phyloP scores from a whole-genome alignment of 2,888 invertebrate genomes.

The Dolichopus griseipennis region DNA sequence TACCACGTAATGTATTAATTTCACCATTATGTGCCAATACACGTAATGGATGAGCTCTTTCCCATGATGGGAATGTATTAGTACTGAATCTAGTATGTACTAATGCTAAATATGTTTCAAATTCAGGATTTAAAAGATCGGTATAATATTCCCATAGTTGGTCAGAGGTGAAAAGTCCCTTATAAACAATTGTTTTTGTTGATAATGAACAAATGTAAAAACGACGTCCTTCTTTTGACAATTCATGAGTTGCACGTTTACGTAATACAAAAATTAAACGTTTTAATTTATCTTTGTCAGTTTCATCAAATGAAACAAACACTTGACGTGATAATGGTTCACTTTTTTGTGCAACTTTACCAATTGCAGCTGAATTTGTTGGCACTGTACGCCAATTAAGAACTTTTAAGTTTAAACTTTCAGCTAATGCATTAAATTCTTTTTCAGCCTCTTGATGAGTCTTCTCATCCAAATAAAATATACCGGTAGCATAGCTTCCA shows the following conservation, averaged over 20 bases:
- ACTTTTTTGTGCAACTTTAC: constrained; percentile 82
- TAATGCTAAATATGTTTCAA: constrained; percentile 88
- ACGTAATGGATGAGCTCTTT: constrained; percentile 93
- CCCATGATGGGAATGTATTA: constrained; percentile 99
- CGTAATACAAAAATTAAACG: constrained; percentile 82
- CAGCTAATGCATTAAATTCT: constrained; percentile 71
- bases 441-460: constrained; percentile 71
- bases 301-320: constrained; percentile 58
- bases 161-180: constrained; percentile 92
- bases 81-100: constrained; percentile 99
- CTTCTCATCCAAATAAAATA: constrained; percentile 82
- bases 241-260: constrained; percentile 83
- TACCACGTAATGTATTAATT: constrained; percentile 97
- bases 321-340: constrained; percentile 97
- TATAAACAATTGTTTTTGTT: constrained; percentile 85
- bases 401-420: constrained; percentile 70
- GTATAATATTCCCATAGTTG: constrained; percentile 75
- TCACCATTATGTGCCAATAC: constrained; percentile 95
- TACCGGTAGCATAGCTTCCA: constrained; percentile 93
- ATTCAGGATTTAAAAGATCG: constrained; percentile 62
- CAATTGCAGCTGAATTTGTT: constrained; percentile 75
- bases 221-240: constrained; percentile 74
- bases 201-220: constrained; percentile 97
- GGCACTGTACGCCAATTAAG: constrained; percentile 93
- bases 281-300: constrained; percentile 40